A percentile compares a stretch with the other conserved stretches of the same genome.
Conservation (phyloP, 2,113 vertebrate species). For the Lophius piscatorius region DNA sequence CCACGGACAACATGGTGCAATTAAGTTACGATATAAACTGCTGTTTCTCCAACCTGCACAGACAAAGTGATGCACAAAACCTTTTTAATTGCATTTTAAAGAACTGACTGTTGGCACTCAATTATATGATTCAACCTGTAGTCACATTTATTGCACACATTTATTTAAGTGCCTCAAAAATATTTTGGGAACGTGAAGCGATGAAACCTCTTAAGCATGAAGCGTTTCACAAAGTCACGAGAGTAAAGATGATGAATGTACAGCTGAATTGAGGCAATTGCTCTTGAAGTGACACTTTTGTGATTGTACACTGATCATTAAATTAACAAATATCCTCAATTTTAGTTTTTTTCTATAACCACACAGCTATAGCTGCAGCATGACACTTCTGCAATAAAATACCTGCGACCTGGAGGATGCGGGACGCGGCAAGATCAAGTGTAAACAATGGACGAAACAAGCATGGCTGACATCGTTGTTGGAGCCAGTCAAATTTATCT, state of each 20-base stretch:
- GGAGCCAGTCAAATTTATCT: no score
- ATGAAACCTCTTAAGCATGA: neutral
- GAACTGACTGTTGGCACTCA: constrained; percentile 4
- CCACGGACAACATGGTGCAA: neutral
- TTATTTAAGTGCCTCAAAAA: neutral
- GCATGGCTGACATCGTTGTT: no score
- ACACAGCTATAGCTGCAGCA: no score
- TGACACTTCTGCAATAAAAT: no score
- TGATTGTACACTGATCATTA: no score
- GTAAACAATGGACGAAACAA: no score
- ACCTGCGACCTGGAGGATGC: no score
- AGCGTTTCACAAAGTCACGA: neutral
- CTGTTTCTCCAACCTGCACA: neutral
- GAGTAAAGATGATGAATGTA: constrained; percentile 1
- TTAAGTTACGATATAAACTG: neutral
- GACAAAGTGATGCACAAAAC: neutral
- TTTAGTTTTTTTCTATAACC: no score
- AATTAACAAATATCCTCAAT: no score
- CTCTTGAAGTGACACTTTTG: no score
- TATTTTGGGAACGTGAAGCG: neutral
- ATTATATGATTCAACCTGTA: neutral
- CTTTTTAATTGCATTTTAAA: neutral
- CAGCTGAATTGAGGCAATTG: neutral
- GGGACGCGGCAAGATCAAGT: no score
- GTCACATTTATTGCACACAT: constrained; percentile 2